Evolutionary conservation across 2,888 invertebrate genomes (phyloP).

Genomic region (Isoperla grammatica): DNA sequence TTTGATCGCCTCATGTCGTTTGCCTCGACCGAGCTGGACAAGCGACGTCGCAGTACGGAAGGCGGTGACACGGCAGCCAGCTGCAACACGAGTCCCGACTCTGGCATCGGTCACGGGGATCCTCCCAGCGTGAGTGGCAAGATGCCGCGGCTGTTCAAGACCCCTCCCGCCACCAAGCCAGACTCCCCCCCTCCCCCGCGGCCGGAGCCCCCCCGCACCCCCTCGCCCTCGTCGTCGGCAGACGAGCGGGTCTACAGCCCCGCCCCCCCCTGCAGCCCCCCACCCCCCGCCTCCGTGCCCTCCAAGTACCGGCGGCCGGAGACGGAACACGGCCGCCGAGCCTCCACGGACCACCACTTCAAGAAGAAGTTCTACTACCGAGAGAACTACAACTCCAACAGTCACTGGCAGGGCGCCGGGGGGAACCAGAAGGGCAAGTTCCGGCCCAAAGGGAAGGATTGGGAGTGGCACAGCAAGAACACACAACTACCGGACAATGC

Average conservation of each 20-base stretch:
- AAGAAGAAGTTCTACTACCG: slow-evolving; percentile 80
- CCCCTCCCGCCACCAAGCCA: slow-evolving; percentile 24
- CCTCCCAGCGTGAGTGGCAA: slow-evolving; percentile 46
- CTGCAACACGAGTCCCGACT: slow-evolving; percentile 82
- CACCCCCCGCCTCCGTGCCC: slow-evolving; percentile 47
- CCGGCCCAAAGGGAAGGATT: slow-evolving; percentile 66
- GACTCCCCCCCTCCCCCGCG: slow-evolving; percentile 49
- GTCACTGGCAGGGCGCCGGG: slow-evolving; percentile 18
- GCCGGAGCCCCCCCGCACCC: slow-evolving; percentile 51
- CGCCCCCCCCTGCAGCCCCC: slow-evolving; percentile 41
- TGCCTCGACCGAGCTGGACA: slow-evolving; percentile 86
- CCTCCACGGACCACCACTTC: slow-evolving; percentile 55
- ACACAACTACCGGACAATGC: slow-evolving; percentile 27
- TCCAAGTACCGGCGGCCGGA: slow-evolving; percentile 56
- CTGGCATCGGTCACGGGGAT: slow-evolving; percentile 72
- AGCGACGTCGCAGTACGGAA: slow-evolving; percentile 77
- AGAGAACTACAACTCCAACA: slow-evolving; percentile 39
- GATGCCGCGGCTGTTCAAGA: slow-evolving; percentile 30
- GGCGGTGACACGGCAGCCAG: slow-evolving; percentile 50
- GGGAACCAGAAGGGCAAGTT: slow-evolving; percentile 58
- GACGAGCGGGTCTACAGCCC: slow-evolving; percentile 34
- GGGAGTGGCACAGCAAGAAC: slow-evolving; percentile 53
- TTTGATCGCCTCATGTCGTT: slow-evolving; percentile 92
- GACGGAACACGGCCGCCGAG: slow-evolving; percentile 40
- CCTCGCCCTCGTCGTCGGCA: slow-evolving; percentile 46